Conservation (phyloP, 2,888 invertebrate species). For the Conomelus anceps region DNA sequence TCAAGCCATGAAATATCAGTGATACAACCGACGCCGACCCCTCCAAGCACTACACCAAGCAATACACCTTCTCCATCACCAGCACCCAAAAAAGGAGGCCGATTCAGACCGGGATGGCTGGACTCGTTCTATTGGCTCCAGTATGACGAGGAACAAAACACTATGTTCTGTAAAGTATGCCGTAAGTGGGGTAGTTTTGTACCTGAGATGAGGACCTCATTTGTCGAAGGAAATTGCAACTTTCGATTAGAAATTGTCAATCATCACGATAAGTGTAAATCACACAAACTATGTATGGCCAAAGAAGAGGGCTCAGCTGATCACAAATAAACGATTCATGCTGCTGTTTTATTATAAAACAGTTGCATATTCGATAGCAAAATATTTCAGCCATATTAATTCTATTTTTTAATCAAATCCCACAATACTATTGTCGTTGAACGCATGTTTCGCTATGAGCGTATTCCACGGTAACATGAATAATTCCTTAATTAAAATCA, state of each 20-base stretch:
- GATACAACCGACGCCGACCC: constrained; percentile 37
- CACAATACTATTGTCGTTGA: too few species aligned
- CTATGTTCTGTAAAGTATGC: constrained; percentile 68
- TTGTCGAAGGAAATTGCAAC: constrained; percentile 69
- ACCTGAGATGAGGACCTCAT: constrained; percentile 67
- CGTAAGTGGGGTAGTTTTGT: constrained; percentile 64
- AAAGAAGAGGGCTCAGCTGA: constrained; percentile 42
- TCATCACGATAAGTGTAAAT: constrained; percentile 72
- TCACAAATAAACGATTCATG: constrained; percentile 24
- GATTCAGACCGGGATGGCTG: constrained; percentile 61
- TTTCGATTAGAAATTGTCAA: constrained; percentile 71
- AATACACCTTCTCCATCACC: background rate
- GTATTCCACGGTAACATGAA: too few species aligned
- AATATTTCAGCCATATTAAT: background rate
- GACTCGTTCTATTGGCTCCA: constrained; percentile 64
- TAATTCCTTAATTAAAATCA: too few species aligned
- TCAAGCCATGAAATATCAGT: constrained; percentile 42
- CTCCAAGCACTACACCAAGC: background rate
- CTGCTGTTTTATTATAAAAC: background rate
- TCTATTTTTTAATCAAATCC: too few species aligned
- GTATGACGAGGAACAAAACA: constrained; percentile 58
- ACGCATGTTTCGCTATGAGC: too few species aligned
- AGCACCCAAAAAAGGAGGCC: constrained; percentile 49
- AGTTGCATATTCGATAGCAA: background rate
- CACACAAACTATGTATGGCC: constrained; percentile 59